Evolutionary conservation across 1,140 invertebrate species (phyloP).

Genomic region (Camponotus vicinus): DNA sequence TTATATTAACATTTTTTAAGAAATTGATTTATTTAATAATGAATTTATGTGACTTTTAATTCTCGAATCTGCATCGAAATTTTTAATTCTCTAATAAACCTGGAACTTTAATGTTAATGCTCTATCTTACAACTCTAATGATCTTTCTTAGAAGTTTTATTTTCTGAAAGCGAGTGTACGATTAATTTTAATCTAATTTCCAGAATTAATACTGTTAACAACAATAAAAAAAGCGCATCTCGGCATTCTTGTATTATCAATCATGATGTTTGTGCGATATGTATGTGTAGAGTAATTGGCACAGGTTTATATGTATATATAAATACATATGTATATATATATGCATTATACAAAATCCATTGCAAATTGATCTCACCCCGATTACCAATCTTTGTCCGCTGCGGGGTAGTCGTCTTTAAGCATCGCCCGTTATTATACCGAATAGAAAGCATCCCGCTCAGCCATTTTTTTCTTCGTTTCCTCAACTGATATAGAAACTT

Average conservation of each 20-base stretch:
- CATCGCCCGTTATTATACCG: background rate
- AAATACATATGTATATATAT: constrained; percentile 14
- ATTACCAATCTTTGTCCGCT: background rate
- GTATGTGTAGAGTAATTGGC: constrained; percentile 57
- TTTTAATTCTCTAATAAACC: background rate
- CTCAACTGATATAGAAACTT: constrained; percentile 22
- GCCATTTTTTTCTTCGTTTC: background rate
- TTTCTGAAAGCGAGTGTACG: background rate
- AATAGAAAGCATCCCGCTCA: background rate
- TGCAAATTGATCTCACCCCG: constrained; percentile 42
- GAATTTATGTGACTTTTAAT: background rate
- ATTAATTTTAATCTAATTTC: constrained; percentile 32
- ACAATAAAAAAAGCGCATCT: constrained; percentile 12
- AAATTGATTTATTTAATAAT: constrained; percentile 7
- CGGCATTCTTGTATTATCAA: background rate
- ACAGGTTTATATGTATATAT: constrained; percentile 36
- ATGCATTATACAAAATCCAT: constrained; percentile 51
- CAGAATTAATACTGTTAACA: constrained; percentile 35
- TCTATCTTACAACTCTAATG: background rate
- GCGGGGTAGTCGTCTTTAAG: background rate
- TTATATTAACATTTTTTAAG: constrained; percentile 13
- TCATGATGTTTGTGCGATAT: constrained; percentile 53
- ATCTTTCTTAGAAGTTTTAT: background rate
- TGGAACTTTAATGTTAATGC: background rate
- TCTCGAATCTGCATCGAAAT: background rate